Base-by-base conservation (phyloP, 2,113 vertebrate species). In the Hydropotes inermis region DNA sequence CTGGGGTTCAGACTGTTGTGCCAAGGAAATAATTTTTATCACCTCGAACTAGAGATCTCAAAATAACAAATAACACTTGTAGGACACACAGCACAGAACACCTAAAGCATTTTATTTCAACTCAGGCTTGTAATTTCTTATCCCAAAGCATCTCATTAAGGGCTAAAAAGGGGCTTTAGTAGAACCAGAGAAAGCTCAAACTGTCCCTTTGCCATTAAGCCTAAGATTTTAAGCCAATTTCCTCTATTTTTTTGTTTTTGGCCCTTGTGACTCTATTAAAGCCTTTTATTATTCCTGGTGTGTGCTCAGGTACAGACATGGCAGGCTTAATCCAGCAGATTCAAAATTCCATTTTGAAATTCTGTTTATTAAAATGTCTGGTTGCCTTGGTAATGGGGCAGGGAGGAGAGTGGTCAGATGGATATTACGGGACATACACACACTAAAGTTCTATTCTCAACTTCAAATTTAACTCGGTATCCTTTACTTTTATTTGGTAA, bases 1-100 rank as follows among this genome's bases (percentile, higher is more conserved):
- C 0, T 88, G 91, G 85, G 28, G 33, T 45, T 85, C 43, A 50
- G 39, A 92, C 55, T 61, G 30, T 67, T 88, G 50, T 91, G 82
- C 89, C 86, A 89, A 94, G 27, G 55, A 93, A 93, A 94, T 19
- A 91, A 74, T 87, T 88, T 79, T 87, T 58, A 45, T 87, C 11
- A 2, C 33, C 70, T 10, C 0, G 21, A 95, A 79, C 61, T 27
- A 8, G 45, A 64, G 61, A 74, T 89, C 45, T 79, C 39, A 57
- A 86, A 90, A 52, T 57, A 58, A 88, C 43, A 92, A 47, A 50
- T 50, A 57, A 28, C 4, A 33, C 60, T 58, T 67, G 74, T 33
- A 61, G 67, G n/a, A 45, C 33, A 67, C 23, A 36, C 61, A 57
- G 6, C 57, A 36, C 25, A 74, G 27, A 81, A n/a, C 4, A 16